Evolutionary conservation across 2,113 vertebrate genomes (phyloP).

Genomic region (Daboia siamensis): DNA sequence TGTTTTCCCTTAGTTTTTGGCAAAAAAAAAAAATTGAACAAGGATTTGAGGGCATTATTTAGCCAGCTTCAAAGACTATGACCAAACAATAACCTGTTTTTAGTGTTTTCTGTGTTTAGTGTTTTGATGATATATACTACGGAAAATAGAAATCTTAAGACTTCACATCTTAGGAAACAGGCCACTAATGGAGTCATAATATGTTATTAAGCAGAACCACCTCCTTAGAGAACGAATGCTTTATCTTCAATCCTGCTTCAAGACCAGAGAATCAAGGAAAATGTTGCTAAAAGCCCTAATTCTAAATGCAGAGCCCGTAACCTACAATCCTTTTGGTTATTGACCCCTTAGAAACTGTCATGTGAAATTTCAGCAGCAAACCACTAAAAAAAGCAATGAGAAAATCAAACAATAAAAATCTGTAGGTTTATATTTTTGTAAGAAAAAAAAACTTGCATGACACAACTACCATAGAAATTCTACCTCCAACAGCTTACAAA

Average conservation of each 20-base stretch:
- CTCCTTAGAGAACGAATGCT: neutral
- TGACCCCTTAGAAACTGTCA: neutral
- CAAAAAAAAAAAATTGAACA: neutral
- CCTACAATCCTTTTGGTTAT: neutral
- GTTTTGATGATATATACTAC: conserved; percentile 3
- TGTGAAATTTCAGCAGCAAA: neutral
- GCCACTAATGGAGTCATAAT: neutral
- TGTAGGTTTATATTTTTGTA: neutral
- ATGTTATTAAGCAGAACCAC: neutral
- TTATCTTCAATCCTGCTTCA: neutral
- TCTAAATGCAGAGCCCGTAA: neutral
- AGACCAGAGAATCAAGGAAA: neutral
- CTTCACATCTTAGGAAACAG: neutral
- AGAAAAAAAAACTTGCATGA: neutral
- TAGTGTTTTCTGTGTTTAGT: conserved; percentile 1
- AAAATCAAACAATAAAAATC: neutral
- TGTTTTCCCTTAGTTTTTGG: neutral
- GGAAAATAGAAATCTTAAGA: neutral
- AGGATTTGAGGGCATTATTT: neutral
- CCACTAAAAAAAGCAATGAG: neutral
- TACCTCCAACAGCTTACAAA: neutral
- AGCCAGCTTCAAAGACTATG: neutral
- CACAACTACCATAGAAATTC: neutral
- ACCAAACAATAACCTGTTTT: neutral
- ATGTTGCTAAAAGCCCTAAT: neutral